Conservation (phyloP, 2,113 vertebrate genomes). For the Protomyctophum bolini region DNA sequence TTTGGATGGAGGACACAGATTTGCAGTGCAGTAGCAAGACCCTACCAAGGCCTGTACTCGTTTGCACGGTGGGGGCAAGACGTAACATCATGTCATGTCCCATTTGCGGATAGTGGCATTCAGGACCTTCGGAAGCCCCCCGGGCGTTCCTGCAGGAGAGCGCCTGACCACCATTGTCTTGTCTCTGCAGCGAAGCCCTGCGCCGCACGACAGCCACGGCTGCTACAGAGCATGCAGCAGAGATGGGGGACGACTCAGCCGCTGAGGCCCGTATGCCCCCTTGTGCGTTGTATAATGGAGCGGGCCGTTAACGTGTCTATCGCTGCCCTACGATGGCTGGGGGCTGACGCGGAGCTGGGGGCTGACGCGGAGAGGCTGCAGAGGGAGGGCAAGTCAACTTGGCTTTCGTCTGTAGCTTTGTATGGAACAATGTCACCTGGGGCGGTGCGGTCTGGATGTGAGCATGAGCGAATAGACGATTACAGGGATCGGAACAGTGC, state of each 20-base stretch:
- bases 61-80: slow-evolving; percentile 26
- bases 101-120: slow-evolving; percentile 41
- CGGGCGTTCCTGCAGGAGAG: slow-evolving; percentile 36
- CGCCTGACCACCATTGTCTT: neutral
- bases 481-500: too few relatives aligned
- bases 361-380: neutral
- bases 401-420: too few relatives aligned
- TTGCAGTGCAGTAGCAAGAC: slow-evolving; percentile 3
- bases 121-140: slow-evolving; percentile 20
- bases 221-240: slow-evolving; percentile 1
- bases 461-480: too few relatives aligned
- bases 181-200: neutral
- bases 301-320: neutral
- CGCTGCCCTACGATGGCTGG: too few relatives aligned
- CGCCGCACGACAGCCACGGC: slow-evolving; percentile 1
- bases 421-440: too few relatives aligned
- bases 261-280: neutral
- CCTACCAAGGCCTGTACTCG: slow-evolving; percentile 2
- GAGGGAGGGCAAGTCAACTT: neutral
- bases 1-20: neutral
- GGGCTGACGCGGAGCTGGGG: too few relatives aligned
- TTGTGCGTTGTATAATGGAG: neutral
- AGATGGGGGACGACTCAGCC: too few relatives aligned
- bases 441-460: too few relatives aligned
- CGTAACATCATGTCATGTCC: slow-evolving; percentile 54